Percentiles rank a stretch among this genome's conserved stretches.
Conservation (phyloP, 2,113 vertebrate species). For the Grammomys dolichurus region DNA sequence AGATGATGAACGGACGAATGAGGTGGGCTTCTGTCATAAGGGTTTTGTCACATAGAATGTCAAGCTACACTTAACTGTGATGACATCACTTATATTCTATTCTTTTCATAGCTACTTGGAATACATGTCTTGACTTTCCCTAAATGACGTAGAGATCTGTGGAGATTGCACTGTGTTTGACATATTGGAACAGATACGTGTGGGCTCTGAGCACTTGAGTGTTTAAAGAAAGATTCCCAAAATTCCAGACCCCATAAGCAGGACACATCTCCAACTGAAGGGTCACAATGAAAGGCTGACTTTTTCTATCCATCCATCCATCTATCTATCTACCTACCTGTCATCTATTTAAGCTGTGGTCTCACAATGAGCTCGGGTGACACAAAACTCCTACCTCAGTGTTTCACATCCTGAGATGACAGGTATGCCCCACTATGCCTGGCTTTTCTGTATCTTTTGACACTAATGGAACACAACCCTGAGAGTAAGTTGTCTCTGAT, state of each 20-base stretch:
- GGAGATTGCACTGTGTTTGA: neutral
- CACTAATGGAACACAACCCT: neutral
- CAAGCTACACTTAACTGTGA: neutral
- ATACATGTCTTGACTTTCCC: neutral
- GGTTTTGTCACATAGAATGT: neutral
- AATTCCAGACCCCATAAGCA: neutral
- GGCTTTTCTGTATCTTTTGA: neutral
- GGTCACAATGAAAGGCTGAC: neutral
- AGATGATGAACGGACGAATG: neutral
- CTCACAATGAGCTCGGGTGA: neutral
- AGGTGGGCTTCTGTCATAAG: neutral
- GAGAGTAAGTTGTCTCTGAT: neutral
- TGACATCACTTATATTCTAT: neutral
- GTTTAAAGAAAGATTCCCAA: neutral
- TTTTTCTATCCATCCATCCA: neutral
- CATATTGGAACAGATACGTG: too few relatives aligned
- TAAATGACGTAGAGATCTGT: neutral
- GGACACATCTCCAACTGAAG: constrained; percentile 29
- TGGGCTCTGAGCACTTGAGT: neutral
- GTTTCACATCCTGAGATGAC: neutral
- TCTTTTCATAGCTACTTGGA: neutral
- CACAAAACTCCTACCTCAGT: neutral
- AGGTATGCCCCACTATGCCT: neutral
- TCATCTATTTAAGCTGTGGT: neutral
- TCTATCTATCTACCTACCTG: neutral